phyloP scores from a whole-genome alignment of 2,888 invertebrate genomes.

The Agrochola macilenta region DNA sequence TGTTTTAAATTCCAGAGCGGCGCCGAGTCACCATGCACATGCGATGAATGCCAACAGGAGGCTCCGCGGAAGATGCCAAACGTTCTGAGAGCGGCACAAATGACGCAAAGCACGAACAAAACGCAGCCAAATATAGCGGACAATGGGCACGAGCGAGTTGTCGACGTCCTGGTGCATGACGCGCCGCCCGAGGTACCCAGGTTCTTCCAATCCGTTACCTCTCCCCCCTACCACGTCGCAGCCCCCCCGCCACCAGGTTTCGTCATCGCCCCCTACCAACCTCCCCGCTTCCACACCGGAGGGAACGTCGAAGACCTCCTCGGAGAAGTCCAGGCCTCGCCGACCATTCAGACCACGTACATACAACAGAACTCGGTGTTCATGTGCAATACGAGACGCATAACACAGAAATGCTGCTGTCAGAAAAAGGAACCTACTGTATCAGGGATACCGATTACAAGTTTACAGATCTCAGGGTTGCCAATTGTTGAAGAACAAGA shows the following conservation, averaged over 20 bases:
- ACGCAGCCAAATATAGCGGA: conserved; percentile 76
- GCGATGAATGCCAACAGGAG: conserved; percentile 85
- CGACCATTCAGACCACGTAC: conserved; percentile 85
- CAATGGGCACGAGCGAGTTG: conserved; percentile 82
- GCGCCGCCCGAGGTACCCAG: conserved; percentile 84
- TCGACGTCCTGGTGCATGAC: conserved; percentile 87
- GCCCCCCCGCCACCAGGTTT: conserved; percentile 85
- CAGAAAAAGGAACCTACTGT: conserved; percentile 76
- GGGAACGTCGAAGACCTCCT: conserved; percentile 93
- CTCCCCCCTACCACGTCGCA: conserved; percentile 82
- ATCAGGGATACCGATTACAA: conserved; percentile 62
- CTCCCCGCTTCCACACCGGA: conserved; percentile 88
- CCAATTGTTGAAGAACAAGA: conserved; percentile 69
- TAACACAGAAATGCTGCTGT: conserved; percentile 86
- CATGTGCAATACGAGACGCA: conserved; percentile 87
- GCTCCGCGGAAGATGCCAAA: conserved; percentile 70
- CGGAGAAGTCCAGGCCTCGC: conserved; percentile 91
- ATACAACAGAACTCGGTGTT: conserved; percentile 89
- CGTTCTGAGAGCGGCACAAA: conserved; percentile 70
- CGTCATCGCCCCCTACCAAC: conserved; percentile 83
- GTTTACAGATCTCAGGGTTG: conserved; percentile 62
- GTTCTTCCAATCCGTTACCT: conserved; percentile 86
- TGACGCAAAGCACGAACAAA: conserved; percentile 73
- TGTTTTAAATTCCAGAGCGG: conserved; percentile 82
- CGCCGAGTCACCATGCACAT: conserved; percentile 85